Evolutionary conservation across 2,113 vertebrate genomes (phyloP), one percentile per base, ranked within the genome.

Genomic region (Daphoenositta chrysoptera): DNA sequence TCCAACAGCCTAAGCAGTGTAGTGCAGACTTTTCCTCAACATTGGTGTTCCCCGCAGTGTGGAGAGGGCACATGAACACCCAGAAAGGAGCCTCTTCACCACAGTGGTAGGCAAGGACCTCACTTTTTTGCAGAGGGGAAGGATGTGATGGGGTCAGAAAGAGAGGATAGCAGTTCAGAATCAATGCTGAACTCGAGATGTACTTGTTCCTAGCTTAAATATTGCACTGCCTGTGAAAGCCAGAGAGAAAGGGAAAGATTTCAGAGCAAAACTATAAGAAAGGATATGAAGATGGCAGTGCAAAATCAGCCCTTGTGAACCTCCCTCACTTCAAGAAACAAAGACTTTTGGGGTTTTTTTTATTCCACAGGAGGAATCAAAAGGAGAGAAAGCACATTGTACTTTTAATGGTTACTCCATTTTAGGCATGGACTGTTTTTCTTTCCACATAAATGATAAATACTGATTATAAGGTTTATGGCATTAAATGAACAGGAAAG

Each of bases 51-150:
- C 12, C 31, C 15, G 3, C 58, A 13, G 11, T 0, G 13, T 15
- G 54, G 33, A 35, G 18, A 79, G 15, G 42, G 12, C 53, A 63
- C 22, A 75, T 0, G 0, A 33, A 28, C 2, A 0, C 33, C 14
- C 40, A 56, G 57, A 40, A 72, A 60, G 48, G n/a, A 65, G 15
- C 9, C 30, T 40, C 31, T 63, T 93, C 13, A 11, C 10, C 31
- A 44, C 0, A 7, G 31, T 11, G 0, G 5, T 18, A 7, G 17
- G 11, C 18, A 50, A 75, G 24, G 6, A 45, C 19, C 20, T 45
- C 45, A 19, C 24, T 31, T 37, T 80, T 64, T 39, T 40, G 47
- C 39, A 13, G 24, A n/a, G 23, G 2, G 42, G 9, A 48, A 76
- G 26, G 65, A 42, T 0, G 0, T 17, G 12, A 3, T 10, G 18